Evolutionary conservation across 1,140 invertebrate species (phyloP).

Genomic region (Leptopilina clavipes): DNA sequence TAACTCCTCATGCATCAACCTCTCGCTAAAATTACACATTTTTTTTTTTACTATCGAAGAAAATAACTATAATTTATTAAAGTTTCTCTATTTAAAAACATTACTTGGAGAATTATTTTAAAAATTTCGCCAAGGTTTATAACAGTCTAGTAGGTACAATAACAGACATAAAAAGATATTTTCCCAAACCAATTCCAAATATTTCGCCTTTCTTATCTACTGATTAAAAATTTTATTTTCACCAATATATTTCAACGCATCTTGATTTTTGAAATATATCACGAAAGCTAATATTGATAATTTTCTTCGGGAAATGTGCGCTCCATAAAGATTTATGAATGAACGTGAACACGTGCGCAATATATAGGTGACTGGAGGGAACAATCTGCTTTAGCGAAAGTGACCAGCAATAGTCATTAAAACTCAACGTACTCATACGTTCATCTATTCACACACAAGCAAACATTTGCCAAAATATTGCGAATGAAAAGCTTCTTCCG

Average conservation of each 20-base stretch:
- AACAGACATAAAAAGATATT: no score
- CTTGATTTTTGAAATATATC: no score
- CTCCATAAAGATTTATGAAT: slow-evolving; percentile 67
- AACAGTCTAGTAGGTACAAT: no score
- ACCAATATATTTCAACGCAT: no score
- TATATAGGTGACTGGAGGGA: slow-evolving; percentile 57
- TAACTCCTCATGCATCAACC: background rate
- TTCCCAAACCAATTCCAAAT: no score
- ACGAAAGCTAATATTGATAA: no score
- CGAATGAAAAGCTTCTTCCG: background rate
- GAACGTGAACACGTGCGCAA: slow-evolving; percentile 66
- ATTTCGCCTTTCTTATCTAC: no score
- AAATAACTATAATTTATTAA: background rate
- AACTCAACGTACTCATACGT: slow-evolving; percentile 43
- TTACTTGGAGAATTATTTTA: background rate
- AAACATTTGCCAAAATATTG: background rate
- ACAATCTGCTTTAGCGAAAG: slow-evolving; percentile 68
- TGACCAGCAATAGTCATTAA: slow-evolving; percentile 63
- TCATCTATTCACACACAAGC: background rate
- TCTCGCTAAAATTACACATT: background rate
- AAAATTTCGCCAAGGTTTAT: background rate
- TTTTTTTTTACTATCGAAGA: background rate
- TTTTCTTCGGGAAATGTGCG: slow-evolving; percentile 25
- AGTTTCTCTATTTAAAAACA: background rate
- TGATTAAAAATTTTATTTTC: no score